phyloP scores from a whole-genome alignment of 2,797 vertebrate genomes.

The Hafferia zeledoni region DNA sequence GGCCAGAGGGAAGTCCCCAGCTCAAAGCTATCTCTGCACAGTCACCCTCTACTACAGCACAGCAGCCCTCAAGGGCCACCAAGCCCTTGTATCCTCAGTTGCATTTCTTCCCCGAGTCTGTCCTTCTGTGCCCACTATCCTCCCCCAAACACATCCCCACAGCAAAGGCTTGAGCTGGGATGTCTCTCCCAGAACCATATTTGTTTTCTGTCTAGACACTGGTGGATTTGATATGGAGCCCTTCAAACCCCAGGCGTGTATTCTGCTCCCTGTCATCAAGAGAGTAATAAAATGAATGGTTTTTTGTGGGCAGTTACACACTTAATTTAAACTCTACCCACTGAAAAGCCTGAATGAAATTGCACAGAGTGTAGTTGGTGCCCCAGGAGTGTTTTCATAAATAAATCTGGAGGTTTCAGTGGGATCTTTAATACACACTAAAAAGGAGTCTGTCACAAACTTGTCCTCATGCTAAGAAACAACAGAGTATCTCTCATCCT shows the following conservation, averaged over 20 bases:
- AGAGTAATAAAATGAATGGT: background rate
- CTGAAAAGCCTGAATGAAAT: slow-evolving; percentile 39
- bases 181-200: background rate
- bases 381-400: slow-evolving; percentile 39
- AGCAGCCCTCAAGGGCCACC: background rate
- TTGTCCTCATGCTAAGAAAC: background rate
- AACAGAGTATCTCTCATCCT: background rate
- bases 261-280: slow-evolving; percentile 10
- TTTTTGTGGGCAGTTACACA: background rate
- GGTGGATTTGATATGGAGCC: slow-evolving; percentile 1
- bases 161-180: background rate
- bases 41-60: background rate
- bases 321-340: slow-evolving; percentile 29
- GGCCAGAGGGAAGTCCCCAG: background rate
- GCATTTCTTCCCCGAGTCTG: background rate
- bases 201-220: slow-evolving; percentile 44
- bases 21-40: background rate
- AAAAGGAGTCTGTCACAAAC: slow-evolving; percentile 26
- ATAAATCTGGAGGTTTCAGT: slow-evolving; percentile 37
- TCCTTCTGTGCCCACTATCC: background rate
- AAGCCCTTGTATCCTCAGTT: background rate
- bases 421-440: slow-evolving; percentile 36
- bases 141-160: background rate
- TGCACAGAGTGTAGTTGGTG: background rate
- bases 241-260: background rate